Evolutionary conservation across 2,888 invertebrate species (phyloP).

Genomic region (Scaptomyza parva): DNA sequence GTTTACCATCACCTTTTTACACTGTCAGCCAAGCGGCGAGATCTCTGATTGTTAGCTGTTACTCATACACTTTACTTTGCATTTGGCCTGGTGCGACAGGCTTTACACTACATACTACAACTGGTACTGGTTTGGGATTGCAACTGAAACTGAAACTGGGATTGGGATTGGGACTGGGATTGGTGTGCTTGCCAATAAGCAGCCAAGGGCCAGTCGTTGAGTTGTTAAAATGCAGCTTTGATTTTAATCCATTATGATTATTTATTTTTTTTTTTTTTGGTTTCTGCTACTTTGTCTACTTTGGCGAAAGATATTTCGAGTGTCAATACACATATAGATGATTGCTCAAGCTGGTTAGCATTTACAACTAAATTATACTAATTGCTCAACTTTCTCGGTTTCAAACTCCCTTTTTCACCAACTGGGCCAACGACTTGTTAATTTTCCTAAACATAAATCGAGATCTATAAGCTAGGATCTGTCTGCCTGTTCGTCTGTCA

Average conservation of each 20-base stretch:
- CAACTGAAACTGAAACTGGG: conserved; percentile 18
- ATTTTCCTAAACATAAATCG: background rate
- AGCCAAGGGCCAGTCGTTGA: conserved; percentile 18
- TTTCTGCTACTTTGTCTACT: background rate
- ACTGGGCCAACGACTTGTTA: background rate
- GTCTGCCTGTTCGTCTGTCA: too few species aligned
- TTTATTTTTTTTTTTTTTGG: background rate
- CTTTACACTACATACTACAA: conserved; percentile 8
- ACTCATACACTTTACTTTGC: conserved; percentile 16
- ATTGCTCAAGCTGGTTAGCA: background rate
- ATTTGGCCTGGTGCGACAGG: conserved; percentile 21
- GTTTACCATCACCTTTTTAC: conserved; percentile 38
- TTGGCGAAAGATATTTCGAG: background rate
- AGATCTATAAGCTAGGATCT: background rate
- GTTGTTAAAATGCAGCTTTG: conserved; percentile 15
- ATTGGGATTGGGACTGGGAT: conserved; percentile 21
- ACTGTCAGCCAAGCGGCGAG: conserved; percentile 10
- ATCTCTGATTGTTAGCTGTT: conserved; percentile 24
- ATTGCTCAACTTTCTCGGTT: background rate
- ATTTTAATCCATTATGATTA: conserved; percentile 27
- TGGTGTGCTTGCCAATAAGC: conserved; percentile 45
- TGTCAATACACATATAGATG: background rate
- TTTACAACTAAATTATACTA: background rate
- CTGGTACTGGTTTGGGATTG: conserved; percentile 13
- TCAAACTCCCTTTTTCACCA: background rate